Percentiles rank a stretch among this genome's conserved stretches.
Conservation (phyloP, 2,797 vertebrate genomes). For the Tamandua tetradactyla region DNA sequence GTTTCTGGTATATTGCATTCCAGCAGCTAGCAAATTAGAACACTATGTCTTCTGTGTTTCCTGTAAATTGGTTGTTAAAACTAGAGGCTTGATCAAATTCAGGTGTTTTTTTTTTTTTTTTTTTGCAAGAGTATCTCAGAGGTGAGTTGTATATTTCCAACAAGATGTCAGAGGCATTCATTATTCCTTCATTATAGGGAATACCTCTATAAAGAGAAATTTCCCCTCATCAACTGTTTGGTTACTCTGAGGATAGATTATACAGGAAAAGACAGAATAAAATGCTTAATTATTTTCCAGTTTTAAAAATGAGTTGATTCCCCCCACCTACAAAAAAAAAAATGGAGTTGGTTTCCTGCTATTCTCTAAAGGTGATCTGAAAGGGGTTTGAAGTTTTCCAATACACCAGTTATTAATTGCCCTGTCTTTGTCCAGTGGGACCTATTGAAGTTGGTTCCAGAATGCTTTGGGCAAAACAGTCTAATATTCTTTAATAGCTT, state of each 20-base stretch:
- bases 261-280: constrained; percentile 16
- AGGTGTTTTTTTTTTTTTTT: not conserved
- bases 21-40: no score
- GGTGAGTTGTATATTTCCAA: not conserved
- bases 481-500: not conserved
- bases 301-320: constrained; percentile 52
- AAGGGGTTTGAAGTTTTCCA: not conserved
- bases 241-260: constrained; percentile 15
- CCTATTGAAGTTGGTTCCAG: not conserved
- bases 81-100: not conserved
- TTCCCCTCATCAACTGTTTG: not conserved
- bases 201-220: constrained; percentile 3
- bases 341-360: not conserved
- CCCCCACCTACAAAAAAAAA: no score
- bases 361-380: not conserved
- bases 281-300: not conserved
- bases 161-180: not conserved
- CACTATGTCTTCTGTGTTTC: constrained; percentile 26
- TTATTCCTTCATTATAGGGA: not conserved
- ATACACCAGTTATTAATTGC: not conserved
- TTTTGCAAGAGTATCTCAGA: constrained; percentile 17
- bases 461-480: not conserved
- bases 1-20: no score
- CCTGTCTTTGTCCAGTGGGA: not conserved
- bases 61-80: constrained; percentile 42